Conservation (phyloP, 2,888 invertebrate genomes). For the Apamea monoglypha region DNA sequence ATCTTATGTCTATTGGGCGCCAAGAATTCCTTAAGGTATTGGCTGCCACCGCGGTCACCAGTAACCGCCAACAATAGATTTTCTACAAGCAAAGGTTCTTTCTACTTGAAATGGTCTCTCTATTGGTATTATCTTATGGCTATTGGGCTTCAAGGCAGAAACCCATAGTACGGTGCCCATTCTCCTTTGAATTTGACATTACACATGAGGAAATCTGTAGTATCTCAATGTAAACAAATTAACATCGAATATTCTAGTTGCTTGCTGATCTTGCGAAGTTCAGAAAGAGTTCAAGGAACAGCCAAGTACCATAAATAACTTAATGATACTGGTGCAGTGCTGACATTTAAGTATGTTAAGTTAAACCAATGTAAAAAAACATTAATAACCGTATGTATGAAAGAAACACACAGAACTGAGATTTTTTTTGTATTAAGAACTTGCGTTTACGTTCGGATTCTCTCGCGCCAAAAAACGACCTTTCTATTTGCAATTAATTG, state of each 20-base stretch:
- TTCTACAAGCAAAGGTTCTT: no score
- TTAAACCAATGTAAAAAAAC: constrained; percentile 9
- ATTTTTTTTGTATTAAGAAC: neutral
- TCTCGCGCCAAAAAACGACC: neutral
- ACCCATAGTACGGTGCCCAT: neutral
- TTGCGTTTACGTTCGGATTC: neutral
- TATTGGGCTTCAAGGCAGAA: no score
- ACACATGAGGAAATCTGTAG: constrained; percentile 16
- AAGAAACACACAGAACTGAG: neutral
- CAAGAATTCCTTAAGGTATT: no score
- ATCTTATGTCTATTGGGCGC: no score
- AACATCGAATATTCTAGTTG: constrained; percentile 29
- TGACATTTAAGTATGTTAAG: constrained; percentile 7
- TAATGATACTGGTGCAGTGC: neutral
- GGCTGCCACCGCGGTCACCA: no score
- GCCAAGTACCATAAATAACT: constrained; percentile 10
- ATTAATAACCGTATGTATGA: neutral
- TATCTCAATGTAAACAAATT: constrained; percentile 28
- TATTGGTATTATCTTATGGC: no score
- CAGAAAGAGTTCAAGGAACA: constrained; percentile 44
- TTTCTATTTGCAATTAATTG: neutral
- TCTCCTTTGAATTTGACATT: constrained; percentile 22
- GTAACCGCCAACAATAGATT: no score
- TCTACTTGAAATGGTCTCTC: no score
- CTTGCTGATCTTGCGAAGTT: constrained; percentile 46